Base-by-base conservation (phyloP, 2,113 vertebrate species). In the Dasyornis broadbenti region DNA sequence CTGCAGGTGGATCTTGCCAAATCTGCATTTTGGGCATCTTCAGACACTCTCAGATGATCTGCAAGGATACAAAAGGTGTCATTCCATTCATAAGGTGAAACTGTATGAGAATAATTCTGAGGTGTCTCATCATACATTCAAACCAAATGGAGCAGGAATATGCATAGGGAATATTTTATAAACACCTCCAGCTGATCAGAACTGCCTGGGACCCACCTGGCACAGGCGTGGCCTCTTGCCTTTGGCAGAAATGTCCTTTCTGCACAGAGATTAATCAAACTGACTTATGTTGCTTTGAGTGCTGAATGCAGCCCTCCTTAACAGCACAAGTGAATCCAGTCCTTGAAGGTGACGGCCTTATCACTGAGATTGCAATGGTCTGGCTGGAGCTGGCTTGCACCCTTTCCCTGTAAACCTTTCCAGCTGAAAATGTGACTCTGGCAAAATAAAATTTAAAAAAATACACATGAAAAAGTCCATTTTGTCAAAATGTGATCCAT, bases 381-480 rank as follows among this genome's bases (percentile, higher is more conserved):
- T 85, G 88, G 53, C 75, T 90, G 39, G 4, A 90, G 49, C 44
- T 71, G 47, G 14, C 47, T 52, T 71, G 47, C 64, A 28, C 31
- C 13, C 79, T 87, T 91, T 89, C 40, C 56, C 35, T 71, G 84
- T 78, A 45, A 65, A 13, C 39, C 26, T 64, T 76, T 85, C 13
- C 53, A 45, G 84, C 2, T 68, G 49, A 69, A 95, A 81, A 86
- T 89, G 37, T 69, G 66, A 88, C 82, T 90, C 65, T 39, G 15
- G 82, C 39, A 88, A 94, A 91, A 92, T 73, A 83, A 94, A 93
- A 96, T 72, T 93, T 44, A 44, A 1, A 86, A 92, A 94, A 95
- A 63, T 80, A 82, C 26, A 9, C 78, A 65, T 33, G 57, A 84
- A 90, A 59, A 90, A 73, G 68, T 88, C 71, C 50, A 70, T 91